Evolutionary conservation across 2,888 invertebrate species (phyloP).

Genomic region (Lasioglossum malachurum): DNA sequence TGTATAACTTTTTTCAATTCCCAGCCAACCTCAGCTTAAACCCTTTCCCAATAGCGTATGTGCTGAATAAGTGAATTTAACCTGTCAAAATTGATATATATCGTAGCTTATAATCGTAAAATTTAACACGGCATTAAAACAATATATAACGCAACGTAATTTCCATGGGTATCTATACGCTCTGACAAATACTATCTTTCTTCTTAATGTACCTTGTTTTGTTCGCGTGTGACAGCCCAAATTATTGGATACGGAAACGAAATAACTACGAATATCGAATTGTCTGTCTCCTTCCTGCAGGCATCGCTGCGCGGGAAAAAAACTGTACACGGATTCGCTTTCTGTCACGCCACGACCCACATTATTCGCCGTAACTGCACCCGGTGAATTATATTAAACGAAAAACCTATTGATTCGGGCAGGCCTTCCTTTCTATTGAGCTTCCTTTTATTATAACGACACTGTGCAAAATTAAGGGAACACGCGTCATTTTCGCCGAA

Average conservation of each 20-base stretch:
- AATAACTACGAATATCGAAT: not conserved
- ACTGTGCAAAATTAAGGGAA: not conserved
- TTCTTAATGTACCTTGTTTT: not conserved
- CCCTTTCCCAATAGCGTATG: not conserved
- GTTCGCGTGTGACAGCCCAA: not conserved
- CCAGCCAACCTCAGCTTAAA: not conserved
- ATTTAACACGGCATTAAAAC: not conserved
- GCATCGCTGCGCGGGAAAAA: not conserved
- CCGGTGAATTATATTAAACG: not conserved
- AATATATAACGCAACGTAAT: not conserved
- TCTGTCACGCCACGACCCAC: not conserved
- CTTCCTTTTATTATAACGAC: not conserved
- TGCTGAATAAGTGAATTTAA: not conserved
- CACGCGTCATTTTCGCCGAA: not conserved
- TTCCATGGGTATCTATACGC: not conserved
- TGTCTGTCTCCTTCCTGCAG: not conserved
- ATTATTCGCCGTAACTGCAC: not conserved
- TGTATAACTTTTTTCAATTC: not conserved
- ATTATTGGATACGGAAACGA: not conserved
- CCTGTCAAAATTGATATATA: not conserved
- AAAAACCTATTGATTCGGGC: not conserved
- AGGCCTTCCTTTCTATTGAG: not conserved
- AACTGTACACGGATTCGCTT: not conserved
- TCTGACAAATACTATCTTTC: conserved; percentile 1
- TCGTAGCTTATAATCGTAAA: not conserved